These are phyloP conservation scores for Lepidurus couesii DNA, from an alignment of 1,140 invertebrate genomes.

Conservation along the genomic window DNA sequence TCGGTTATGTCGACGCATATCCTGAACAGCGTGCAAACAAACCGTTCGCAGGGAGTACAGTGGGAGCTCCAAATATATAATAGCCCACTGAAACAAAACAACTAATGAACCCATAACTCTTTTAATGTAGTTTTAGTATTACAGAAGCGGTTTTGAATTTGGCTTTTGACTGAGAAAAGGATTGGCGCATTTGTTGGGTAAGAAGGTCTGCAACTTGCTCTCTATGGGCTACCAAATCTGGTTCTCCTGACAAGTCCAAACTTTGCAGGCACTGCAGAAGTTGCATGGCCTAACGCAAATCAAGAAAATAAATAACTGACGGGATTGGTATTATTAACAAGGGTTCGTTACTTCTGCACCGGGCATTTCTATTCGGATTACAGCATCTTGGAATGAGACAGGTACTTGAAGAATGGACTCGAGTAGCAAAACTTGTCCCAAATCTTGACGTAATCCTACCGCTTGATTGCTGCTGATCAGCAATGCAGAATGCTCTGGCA, in stretches of 20 bases:
- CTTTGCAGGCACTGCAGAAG: slow-evolving; percentile 69
- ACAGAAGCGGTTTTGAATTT: slow-evolving; percentile 29
- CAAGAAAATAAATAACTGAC: slow-evolving; percentile 24
- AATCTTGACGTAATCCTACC: slow-evolving; percentile 75
- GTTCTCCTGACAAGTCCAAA: slow-evolving; percentile 67
- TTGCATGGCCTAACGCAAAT: slow-evolving; percentile 59
- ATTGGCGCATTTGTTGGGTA: slow-evolving; percentile 26
- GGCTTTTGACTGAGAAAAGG: slow-evolving; percentile 29
- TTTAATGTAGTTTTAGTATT: slow-evolving; percentile 11
- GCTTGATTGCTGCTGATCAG: slow-evolving; percentile 72
- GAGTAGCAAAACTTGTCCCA: slow-evolving; percentile 79
- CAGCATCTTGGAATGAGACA: slow-evolving; percentile 61
- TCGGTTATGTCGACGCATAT: slow-evolving; percentile 72
- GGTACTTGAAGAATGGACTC: slow-evolving; percentile 80
- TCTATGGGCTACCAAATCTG: slow-evolving; percentile 52
- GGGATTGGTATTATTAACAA: neutral
- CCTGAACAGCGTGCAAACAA: slow-evolving; percentile 66
- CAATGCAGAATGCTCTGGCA: slow-evolving; percentile 63
- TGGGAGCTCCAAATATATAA: slow-evolving; percentile 71
- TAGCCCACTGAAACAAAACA: slow-evolving; percentile 71
- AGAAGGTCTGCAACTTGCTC: slow-evolving; percentile 39
- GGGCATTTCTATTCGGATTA: slow-evolving; percentile 73
- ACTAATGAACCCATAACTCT: slow-evolving; percentile 33
- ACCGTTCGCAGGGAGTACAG: slow-evolving; percentile 70
- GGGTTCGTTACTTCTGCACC: slow-evolving; percentile 63